Base-by-base conservation (phyloP, 2,888 invertebrate species). In the Plebejus melissa region DNA sequence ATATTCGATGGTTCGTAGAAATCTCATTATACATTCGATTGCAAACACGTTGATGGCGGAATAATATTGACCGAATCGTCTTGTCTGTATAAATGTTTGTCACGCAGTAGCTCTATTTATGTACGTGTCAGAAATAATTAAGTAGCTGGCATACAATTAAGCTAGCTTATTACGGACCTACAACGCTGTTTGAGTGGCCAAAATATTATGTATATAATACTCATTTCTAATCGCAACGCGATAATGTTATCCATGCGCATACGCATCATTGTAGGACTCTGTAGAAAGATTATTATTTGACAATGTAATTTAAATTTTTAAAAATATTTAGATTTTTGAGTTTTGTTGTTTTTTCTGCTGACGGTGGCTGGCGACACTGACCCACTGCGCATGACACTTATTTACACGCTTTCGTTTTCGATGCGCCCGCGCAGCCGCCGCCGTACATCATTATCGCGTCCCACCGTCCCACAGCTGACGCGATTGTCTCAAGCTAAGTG, bases 321-420 rank as follows among this genome's bases (percentile, higher is more conserved):
- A 4, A 50, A 50, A 41, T 41, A 41, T 50, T 50, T 50, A 13
- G 50, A 13, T 50, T 16, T 50, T 32, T 69, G 50, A 13, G 13
- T 16, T 50, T 32, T 69, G 74, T 38, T 38, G 16, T n/a, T 65
- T 76, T 75, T 75, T 77, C 11, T 79, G 79, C 78, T 58, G 65
- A 58, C 80, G 74, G 72, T 80, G 80, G 28, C 60, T 70, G 58
- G 74, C 82, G 82, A 79, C 82, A 82, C 76, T 82, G 82, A 82
- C 82, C 82, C 74, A 81, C 78, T 82, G 81, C 76, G 76, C 78
- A 77, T 76, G 79, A 76, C 79, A 77, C 79, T 80, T 79, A 77
- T 76, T 72, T 78, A 77, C 77, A 76, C 80, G 77, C 80, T 81
- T 82, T 80, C 80, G 54, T 80, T 80, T 79, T 80, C 79, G 77